These are phyloP conservation scores for Gallinago stenura DNA, from an alignment of 2,797 vertebrate genomes.

Conservation along the genomic window DNA sequence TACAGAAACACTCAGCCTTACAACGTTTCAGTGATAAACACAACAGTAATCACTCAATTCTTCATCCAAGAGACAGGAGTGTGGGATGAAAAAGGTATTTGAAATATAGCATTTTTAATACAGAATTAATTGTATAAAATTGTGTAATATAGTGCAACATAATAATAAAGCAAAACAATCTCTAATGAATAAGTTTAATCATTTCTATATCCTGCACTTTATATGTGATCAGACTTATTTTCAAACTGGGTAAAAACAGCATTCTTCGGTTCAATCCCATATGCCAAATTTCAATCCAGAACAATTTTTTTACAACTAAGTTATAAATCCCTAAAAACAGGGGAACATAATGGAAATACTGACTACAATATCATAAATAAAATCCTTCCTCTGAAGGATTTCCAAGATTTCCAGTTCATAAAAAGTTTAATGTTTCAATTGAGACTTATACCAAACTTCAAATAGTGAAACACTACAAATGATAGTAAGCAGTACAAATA, in stretches of 20 bases:
- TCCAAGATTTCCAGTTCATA: conserved; percentile 78
- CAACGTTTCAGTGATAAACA: background rate
- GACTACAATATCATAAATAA: conserved; percentile 74
- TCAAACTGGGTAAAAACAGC: conserved; percentile 24
- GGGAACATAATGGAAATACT: conserved; percentile 69
- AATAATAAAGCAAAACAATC: background rate
- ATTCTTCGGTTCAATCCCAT: conserved; percentile 11
- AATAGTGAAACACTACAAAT: conserved; percentile 57
- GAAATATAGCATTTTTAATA: background rate
- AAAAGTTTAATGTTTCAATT: conserved; percentile 77
- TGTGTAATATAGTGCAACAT: background rate
- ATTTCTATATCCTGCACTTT: background rate
- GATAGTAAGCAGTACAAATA: conserved; percentile 55
- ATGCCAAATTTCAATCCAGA: conserved; percentile 42
- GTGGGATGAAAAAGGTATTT: background rate
- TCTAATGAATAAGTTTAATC: background rate
- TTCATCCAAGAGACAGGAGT: background rate
- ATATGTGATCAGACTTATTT: conserved; percentile 11
- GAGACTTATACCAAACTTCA: conserved; percentile 71
- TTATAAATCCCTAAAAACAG: conserved; percentile 72
- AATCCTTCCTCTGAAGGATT: conserved; percentile 71
- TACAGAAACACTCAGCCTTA: background rate
- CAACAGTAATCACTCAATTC: background rate
- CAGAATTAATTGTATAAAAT: background rate
- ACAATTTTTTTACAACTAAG: conserved; percentile 67